A percentile compares a stretch with the other conserved stretches of the same genome.
phyloP scores from a whole-genome alignment of 2,888 invertebrate genomes.

The Caenorhabditis zanzibari region DNA sequence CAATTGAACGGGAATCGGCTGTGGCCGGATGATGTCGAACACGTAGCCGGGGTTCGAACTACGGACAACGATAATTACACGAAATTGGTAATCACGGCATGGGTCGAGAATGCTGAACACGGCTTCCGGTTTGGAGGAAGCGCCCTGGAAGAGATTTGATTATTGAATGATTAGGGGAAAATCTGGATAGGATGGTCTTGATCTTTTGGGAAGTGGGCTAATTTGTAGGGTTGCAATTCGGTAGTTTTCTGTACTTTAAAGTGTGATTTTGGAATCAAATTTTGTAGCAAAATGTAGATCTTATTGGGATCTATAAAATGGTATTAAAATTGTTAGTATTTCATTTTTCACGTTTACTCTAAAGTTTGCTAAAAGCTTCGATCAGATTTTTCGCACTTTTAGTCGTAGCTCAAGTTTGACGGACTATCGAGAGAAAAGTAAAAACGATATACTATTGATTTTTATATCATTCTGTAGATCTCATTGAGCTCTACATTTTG shows the following conservation, averaged over 20 bases:
- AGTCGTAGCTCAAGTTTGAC: no score
- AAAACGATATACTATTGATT: no score
- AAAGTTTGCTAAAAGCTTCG: no score
- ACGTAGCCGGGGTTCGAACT: conserved; percentile 73
- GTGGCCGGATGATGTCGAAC: conserved; percentile 75
- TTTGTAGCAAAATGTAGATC: no score
- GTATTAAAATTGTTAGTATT: no score
- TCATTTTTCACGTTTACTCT: no score
- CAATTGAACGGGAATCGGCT: conserved; percentile 76
- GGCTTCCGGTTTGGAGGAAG: conserved; percentile 77
- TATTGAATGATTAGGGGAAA: neutral
- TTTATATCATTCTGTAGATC: no score
- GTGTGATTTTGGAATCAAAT: neutral
- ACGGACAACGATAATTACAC: conserved; percentile 75
- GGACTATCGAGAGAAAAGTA: no score
- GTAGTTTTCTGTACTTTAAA: neutral
- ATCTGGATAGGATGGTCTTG: neutral
- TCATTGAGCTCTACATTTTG: no score
- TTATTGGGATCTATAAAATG: conserved; percentile 1
- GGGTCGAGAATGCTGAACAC: conserved; percentile 80
- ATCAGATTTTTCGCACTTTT: no score
- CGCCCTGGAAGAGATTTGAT: conserved; percentile 74
- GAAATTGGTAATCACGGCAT: conserved; percentile 82
- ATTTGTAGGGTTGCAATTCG: no score
- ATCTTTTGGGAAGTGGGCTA: neutral